These are phyloP conservation scores for Acanthaster planci DNA, from an alignment of 35 echinoderm and acorn worm species.

Conservation along the genomic window DNA sequence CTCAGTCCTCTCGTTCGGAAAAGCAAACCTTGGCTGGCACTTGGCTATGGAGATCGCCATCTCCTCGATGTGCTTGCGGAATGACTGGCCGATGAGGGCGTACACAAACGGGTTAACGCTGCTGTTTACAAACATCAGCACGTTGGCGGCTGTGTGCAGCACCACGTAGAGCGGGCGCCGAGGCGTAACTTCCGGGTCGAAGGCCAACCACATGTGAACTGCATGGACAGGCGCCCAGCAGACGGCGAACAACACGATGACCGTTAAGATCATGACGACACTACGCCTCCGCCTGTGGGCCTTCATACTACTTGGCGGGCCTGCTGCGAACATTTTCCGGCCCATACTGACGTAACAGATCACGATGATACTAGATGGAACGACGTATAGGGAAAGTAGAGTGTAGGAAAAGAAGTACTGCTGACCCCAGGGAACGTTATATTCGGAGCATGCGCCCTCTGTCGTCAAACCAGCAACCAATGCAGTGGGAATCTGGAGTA, in stretches of 20 bases:
- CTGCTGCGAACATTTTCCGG: not conserved
- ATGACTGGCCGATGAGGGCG: not conserved
- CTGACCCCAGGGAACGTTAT: not conserved
- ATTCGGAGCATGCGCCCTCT: constrained; percentile 9
- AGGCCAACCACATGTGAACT: constrained; percentile 9
- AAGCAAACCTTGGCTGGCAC: no score
- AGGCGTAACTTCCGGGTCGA: not conserved
- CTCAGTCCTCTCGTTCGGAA: no score
- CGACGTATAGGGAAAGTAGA: not conserved
- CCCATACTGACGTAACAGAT: constrained; percentile 1
- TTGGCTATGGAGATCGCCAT: no score
- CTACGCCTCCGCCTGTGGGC: not conserved
- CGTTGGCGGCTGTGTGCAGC: not conserved
- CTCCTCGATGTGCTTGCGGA: not conserved
- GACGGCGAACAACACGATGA: not conserved
- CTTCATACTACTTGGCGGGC: no score
- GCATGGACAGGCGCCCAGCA: not conserved
- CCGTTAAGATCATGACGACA: not conserved
- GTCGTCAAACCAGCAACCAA: not conserved
- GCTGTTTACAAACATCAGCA: not conserved
- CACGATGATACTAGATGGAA: not conserved
- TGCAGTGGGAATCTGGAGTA: constrained; percentile 16
- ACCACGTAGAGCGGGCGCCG: not conserved
- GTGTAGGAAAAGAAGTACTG: not conserved
- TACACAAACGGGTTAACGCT: constrained; percentile 15